phyloP scores from a whole-genome alignment of 2,113 vertebrate genomes.

The Equus przewalskii region DNA sequence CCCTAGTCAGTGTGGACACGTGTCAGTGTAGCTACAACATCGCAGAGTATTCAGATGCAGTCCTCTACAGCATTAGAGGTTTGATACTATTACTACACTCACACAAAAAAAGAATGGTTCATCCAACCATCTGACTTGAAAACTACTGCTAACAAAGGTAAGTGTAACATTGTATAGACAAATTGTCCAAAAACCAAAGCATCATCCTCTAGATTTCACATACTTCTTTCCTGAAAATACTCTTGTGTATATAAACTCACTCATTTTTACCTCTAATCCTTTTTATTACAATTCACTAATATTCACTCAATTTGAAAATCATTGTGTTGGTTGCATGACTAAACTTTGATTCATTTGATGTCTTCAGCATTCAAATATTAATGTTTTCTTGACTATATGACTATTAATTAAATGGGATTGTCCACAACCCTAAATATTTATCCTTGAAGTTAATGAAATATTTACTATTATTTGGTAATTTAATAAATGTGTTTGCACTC shows the following conservation, averaged over 20 bases:
- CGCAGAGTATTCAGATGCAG: neutral
- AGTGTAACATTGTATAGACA: neutral
- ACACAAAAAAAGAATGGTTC: neutral
- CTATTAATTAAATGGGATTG: neutral
- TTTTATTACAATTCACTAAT: neutral
- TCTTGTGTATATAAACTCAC: neutral
- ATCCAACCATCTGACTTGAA: neutral
- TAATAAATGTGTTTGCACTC: neutral
- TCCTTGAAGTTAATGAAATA: neutral
- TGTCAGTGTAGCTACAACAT: too few species aligned
- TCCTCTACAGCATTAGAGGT: too few species aligned
- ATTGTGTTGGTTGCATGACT: neutral
- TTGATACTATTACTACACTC: neutral
- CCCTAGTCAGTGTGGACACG: neutral
- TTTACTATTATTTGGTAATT: neutral
- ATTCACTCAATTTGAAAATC: neutral
- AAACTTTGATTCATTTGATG: neutral
- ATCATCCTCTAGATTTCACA: neutral
- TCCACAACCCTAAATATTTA: neutral
- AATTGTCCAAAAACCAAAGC: neutral
- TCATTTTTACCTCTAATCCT: neutral
- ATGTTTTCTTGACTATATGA: neutral
- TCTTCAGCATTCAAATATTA: neutral
- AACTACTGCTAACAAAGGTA: neutral
- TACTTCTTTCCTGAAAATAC: neutral